Evolutionary conservation across 2,797 vertebrate species (phyloP), one percentile per base, ranked within the genome.

Genomic region (Sebastolobus altivelis): DNA sequence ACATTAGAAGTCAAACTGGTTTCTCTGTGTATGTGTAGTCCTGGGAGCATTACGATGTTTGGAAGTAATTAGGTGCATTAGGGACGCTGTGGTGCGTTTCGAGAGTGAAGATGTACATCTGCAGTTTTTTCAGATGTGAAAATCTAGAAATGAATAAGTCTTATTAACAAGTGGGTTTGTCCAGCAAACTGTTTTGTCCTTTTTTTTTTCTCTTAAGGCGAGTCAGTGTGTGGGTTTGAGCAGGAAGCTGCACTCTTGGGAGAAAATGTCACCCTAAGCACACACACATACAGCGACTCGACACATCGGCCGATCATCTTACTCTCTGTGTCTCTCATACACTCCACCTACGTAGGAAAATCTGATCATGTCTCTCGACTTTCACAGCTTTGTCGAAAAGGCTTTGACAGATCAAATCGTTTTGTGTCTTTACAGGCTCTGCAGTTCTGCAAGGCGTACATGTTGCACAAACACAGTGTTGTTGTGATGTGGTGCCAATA

Each of bases 331-430:
- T 89, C 87, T 80, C 78, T 78, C 79, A 92, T 61, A 89, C 68
- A 89, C 76, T 91, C 96, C 98, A 97, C 98, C 98, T 98, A 98
- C 98, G 96, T 96, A 97, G 98, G 98, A 99, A 99, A 99, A 92
- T 93, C 87, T 94, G 94, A 95, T 93, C 89, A 87, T 71, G 83
- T 92, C 85, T 90, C 85, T 92, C 82, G 66, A 79, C 89, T 93
- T 91, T 95, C 91, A 88, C 92, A 92, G 88, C 88, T 93, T 86
- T 88, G 82, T 86, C 82, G 18, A 49, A 83, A 83, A 85, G 77
- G 82, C 90, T 87, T 78, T 68, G 61, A 73, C 88, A 93, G 89
- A 93, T 92, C 87, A 92, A 90, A 90, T 89, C 68, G 67, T 80
- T 80, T 71, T 65, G 68, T 79, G 72, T 89, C 77, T 91, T 88